A percentile compares a stretch with the other conserved stretches of the same genome.
phyloP scores from a whole-genome alignment of 1,140 invertebrate species.

The Callitettix versicolor region DNA sequence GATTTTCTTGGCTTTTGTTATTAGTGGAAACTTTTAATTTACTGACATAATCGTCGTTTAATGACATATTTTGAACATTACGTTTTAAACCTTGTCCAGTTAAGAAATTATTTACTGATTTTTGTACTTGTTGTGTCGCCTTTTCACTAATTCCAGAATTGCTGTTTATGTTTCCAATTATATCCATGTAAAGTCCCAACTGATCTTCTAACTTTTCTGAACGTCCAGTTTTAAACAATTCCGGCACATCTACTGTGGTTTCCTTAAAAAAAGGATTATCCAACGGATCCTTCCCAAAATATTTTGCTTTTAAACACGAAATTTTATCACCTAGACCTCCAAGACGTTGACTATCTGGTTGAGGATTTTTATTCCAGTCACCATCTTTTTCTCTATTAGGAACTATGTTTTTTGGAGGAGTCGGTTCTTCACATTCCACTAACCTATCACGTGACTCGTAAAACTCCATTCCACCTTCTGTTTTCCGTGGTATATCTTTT shows the following conservation, averaged over 20 bases:
- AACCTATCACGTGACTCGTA: constrained; percentile 42
- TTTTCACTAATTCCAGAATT: background rate
- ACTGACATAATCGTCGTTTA: no score
- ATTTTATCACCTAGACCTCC: constrained; percentile 54
- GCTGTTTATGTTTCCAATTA: constrained; percentile 8
- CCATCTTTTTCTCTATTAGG: constrained; percentile 32
- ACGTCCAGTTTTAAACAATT: background rate
- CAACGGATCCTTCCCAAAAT: constrained; percentile 58
- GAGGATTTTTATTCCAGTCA: constrained; percentile 25
- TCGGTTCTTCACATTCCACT: constrained; percentile 35
- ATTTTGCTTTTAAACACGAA: constrained; percentile 60
- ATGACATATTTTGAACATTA: no score
- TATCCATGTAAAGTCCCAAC: constrained; percentile 10
- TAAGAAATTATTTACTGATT: no score
- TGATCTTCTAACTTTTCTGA: constrained; percentile 1
- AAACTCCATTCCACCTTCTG: constrained; percentile 43
- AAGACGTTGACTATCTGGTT: constrained; percentile 31
- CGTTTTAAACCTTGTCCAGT: no score
- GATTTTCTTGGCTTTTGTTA: no score
- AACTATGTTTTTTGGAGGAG: constrained; percentile 30
- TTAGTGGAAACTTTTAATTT: no score
- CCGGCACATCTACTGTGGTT: constrained; percentile 10
- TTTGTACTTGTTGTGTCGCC: no score
- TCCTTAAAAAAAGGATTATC: constrained; percentile 65
- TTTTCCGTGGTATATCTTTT: constrained; percentile 35